These are phyloP conservation scores for Thamnophis sirtalis DNA, from an alignment of 2,113 vertebrate species.

Conservation along the genomic window DNA sequence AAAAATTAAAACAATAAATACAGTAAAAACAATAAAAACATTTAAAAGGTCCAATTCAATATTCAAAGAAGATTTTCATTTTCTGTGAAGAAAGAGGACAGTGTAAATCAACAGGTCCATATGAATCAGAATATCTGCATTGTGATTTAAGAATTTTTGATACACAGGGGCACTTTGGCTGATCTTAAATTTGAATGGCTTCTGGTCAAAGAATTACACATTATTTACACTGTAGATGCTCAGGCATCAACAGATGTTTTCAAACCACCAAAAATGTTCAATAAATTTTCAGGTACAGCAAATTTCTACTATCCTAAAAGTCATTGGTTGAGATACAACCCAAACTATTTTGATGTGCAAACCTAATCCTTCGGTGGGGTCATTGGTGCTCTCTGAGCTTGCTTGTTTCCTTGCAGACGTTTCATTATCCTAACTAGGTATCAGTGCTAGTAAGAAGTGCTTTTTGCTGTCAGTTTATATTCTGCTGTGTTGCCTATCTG, in stretches of 20 bases:
- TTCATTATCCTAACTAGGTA: no score
- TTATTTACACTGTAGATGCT: neutral
- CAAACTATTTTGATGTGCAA: constrained; percentile 46
- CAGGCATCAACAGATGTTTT: neutral
- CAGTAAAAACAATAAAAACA: no score
- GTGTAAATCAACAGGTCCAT: neutral
- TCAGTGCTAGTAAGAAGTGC: no score
- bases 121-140: no score
- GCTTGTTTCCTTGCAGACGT: no score
- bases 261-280: neutral
- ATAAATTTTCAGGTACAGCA: neutral
- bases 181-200: neutral
- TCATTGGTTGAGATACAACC: neutral
- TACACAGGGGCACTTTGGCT: neutral
- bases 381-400: no score
- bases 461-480: no score
- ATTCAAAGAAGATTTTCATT: neutral
- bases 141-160: neutral
- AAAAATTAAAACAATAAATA: no score
- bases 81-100: neutral
- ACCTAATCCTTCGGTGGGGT: constrained; percentile 2
- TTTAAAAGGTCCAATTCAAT: no score
- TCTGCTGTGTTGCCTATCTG: no score
- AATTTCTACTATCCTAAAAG: neutral
- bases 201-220: neutral